Conservation (phyloP, 2,113 vertebrate genomes). For the Amphiprion ocellaris region DNA sequence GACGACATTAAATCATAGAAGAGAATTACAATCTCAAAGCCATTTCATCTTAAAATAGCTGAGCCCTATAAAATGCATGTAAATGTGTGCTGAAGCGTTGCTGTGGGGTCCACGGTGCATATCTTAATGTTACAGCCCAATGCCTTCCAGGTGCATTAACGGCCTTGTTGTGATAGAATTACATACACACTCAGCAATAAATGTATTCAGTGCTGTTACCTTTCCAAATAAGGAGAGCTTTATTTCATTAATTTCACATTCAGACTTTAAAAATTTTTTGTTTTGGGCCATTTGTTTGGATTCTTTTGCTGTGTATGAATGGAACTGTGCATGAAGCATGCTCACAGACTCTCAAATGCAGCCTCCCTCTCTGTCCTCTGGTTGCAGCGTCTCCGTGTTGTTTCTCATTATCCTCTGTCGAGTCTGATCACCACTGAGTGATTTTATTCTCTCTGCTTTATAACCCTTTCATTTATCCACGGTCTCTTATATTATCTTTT, state of each 20-base stretch:
- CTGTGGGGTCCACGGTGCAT: background rate
- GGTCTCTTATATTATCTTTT: slow-evolving; percentile 25
- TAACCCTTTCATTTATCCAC: slow-evolving; percentile 30
- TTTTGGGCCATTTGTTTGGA: no score
- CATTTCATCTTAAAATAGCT: background rate
- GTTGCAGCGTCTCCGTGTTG: background rate
- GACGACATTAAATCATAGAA: no score
- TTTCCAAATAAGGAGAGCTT: background rate
- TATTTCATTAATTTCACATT: background rate
- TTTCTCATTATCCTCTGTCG: slow-evolving; percentile 30
- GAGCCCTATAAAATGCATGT: background rate
- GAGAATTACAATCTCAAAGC: background rate
- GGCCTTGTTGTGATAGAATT: background rate
- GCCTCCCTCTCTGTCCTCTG: background rate
- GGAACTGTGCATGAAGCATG: background rate
- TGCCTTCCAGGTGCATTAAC: background rate
- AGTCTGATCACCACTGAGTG: slow-evolving; percentile 8
- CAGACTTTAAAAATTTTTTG: background rate
- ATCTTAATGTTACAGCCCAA: background rate
- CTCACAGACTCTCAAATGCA: background rate
- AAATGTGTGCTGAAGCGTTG: background rate
- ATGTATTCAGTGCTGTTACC: background rate
- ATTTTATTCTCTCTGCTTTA: slow-evolving; percentile 21
- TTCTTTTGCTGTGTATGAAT: slow-evolving; percentile 2
- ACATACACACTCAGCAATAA: background rate